These are phyloP conservation scores for Alentia gelatinosa DNA, from an alignment of 2,888 invertebrate genomes.

Conservation along the genomic window DNA sequence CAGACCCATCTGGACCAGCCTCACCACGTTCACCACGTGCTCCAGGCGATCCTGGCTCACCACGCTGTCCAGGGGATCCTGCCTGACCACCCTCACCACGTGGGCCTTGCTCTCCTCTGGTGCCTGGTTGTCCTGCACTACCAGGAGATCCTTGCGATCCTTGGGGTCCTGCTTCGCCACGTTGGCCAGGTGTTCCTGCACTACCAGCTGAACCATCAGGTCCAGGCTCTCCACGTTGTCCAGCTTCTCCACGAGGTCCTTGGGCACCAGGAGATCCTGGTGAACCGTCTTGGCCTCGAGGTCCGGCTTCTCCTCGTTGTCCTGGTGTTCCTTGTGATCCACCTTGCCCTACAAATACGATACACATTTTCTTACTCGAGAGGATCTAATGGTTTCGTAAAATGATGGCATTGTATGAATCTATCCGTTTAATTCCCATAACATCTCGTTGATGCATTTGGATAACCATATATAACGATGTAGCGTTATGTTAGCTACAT, in stretches of 20 bases:
- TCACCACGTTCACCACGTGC: background rate
- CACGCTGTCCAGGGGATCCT: background rate
- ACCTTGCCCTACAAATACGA: slow-evolving; percentile 66
- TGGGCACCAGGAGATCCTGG: slow-evolving; percentile 55
- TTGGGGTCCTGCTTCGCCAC: slow-evolving; percentile 55
- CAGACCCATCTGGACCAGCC: slow-evolving; percentile 31
- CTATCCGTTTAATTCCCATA: too few relatives aligned
- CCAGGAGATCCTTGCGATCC: slow-evolving; percentile 62
- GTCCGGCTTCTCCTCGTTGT: slow-evolving; percentile 54
- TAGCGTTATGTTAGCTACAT: too few relatives aligned
- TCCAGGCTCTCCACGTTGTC: slow-evolving; percentile 23
- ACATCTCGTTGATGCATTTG: too few relatives aligned
- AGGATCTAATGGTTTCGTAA: background rate
- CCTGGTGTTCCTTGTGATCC: slow-evolving; percentile 64
- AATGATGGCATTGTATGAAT: slow-evolving; percentile 41
- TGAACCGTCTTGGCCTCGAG: background rate
- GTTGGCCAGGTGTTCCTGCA: slow-evolving; percentile 47
- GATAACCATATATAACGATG: too few relatives aligned
- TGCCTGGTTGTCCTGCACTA: slow-evolving; percentile 45
- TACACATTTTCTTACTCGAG: background rate
- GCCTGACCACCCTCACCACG: background rate
- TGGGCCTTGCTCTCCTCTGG: too few relatives aligned
- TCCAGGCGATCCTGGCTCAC: background rate
- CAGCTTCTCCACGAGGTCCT: slow-evolving; percentile 55
- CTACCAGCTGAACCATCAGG: slow-evolving; percentile 60